Conservation (phyloP, 1,140 invertebrate species). For the Thaumetopoea pityocampa region DNA sequence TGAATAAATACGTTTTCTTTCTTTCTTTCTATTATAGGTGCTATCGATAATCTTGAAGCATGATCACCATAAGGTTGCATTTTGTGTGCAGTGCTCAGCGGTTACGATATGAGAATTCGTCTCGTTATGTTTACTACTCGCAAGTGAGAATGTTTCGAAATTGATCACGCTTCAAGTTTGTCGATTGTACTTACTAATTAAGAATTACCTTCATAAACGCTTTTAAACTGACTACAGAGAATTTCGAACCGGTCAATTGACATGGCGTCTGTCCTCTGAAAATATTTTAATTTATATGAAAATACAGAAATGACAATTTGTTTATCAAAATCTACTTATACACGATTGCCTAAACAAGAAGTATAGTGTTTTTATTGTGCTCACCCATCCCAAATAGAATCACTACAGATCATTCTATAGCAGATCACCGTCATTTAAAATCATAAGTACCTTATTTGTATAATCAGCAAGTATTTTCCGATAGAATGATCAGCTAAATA, state of each 20-base stretch:
- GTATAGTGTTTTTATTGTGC: too few species aligned
- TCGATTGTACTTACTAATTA: neutral
- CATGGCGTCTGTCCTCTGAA: slow-evolving; percentile 33
- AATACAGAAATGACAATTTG: neutral
- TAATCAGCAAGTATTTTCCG: slow-evolving; percentile 29
- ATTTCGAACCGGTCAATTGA: slow-evolving; percentile 37
- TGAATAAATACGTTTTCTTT: too few species aligned
- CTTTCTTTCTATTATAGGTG: too few species aligned
- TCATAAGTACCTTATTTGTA: slow-evolving; percentile 31
- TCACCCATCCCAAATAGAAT: neutral
- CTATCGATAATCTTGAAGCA: too few species aligned
- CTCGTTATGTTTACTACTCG: too few species aligned
- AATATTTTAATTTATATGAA: slow-evolving; percentile 3
- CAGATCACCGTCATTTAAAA: neutral
- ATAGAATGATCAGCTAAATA: slow-evolving; percentile 19
- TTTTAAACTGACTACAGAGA: slow-evolving; percentile 34
- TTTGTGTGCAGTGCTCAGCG: too few species aligned
- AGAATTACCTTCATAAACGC: slow-evolving; percentile 31
- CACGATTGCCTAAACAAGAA: too few species aligned
- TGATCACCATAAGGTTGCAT: too few species aligned
- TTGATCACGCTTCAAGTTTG: too few species aligned
- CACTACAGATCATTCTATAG: neutral
- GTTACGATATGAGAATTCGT: too few species aligned
- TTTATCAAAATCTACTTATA: too few species aligned
- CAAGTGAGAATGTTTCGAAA: too few species aligned